phyloP scores from a whole-genome alignment of 92 coral and sea anemone species.

The Paramuricea clavata region DNA sequence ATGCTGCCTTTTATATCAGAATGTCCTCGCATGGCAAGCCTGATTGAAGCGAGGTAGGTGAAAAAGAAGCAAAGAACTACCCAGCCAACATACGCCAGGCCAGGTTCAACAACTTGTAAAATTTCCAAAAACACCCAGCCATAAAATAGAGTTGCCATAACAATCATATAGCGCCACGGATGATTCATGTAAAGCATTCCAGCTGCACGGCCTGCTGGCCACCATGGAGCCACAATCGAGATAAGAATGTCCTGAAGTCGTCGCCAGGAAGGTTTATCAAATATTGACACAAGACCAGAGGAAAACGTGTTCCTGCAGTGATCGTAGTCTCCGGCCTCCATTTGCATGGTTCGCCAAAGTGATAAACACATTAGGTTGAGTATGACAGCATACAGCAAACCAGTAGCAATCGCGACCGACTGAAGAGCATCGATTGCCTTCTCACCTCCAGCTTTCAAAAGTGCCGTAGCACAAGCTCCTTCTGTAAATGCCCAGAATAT shows the following conservation, averaged over 20 bases:
- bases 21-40: conserved; percentile 3
- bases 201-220: conserved; percentile 76
- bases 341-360: conserved; percentile 82
- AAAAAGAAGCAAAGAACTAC: neutral
- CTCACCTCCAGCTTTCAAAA: conserved; percentile 76
- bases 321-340: conserved; percentile 75
- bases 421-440: conserved; percentile 76
- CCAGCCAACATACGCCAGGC: conserved; percentile 23
- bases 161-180: neutral
- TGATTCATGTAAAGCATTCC: conserved; percentile 4
- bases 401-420: conserved; percentile 76
- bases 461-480: conserved; percentile 84
- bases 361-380: conserved; percentile 76
- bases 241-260: conserved; percentile 25
- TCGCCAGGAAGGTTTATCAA: conserved; percentile 47
- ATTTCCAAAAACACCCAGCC: conserved; percentile 16
- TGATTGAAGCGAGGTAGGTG: neutral
- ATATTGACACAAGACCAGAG: conserved; percentile 61
- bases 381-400: conserved; percentile 73
- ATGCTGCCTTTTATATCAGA: neutral
- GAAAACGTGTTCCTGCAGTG: conserved; percentile 62
- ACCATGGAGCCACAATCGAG: conserved; percentile 74
- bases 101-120: conserved; percentile 15
- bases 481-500: too few relatives aligned
- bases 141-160: neutral